Base-by-base conservation (phyloP, 37 sponge, comb jelly and placozoan genomes). In the Beroe forskalii region DNA sequence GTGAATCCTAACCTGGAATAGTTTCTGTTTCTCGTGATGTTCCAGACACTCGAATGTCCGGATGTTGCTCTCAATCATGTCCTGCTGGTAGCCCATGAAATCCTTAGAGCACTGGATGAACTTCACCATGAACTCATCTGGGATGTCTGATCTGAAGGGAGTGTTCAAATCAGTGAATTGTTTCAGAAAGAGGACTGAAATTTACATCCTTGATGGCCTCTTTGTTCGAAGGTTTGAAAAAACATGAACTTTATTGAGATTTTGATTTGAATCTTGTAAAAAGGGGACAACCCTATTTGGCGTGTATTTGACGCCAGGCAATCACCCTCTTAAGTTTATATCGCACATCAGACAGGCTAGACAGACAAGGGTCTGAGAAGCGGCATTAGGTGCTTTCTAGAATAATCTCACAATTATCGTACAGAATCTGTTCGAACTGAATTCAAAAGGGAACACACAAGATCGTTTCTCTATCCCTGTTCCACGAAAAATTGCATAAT, bases 21-120 rank as follows among this genome's bases (percentile, higher is more conserved):
- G 55, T 43, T 44, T 6, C 27, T 80, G 27, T 42, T 80, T 80
- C 48, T 80, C 55, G 6, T 8, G 55, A 22, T 32, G 48, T 22
- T 32, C 38, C 22, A 80, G 48, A 25, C 35, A 9, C 30, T 44
- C 55, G 55, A 80, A 80, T 1, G 86, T 80, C 35, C 55, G n/a
- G 55, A 80, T 41, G 40, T 80, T 80, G 22, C 40, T 80, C 35
- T 80, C 86, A 42, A 80, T 80, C 86, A 80, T 80, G 22, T 80
- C 9, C 40, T 44, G 86, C 20, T 80, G 86, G 28, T 80, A 80
- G 55, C 6, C 9, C 48, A 38, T 80, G 40, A 80, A 80, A 12
- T 80, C 17, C 86, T 80, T 40, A 6, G 86, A 80, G 35, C 86
- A 80, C 28, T 80, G 48, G 17, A 35, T 80, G 27, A 80, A 80